Conservation (phyloP, 2,797 vertebrate species). For the Pygocentrus nattereri region DNA sequence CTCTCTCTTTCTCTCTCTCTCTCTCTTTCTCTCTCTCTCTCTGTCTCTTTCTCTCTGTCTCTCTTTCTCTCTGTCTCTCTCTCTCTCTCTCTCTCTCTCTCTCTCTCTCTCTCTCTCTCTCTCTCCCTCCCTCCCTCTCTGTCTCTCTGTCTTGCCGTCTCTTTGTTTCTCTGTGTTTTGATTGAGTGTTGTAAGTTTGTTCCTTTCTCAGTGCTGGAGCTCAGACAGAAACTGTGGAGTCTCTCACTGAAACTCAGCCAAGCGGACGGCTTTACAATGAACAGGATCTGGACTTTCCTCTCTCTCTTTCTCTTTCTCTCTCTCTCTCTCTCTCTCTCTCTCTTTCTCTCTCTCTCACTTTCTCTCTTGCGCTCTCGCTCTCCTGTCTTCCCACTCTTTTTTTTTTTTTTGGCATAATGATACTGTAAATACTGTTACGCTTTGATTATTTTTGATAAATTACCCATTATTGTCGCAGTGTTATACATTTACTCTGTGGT, state of each 20-base stretch:
- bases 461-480: conserved; percentile 17
- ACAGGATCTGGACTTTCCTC: too few species aligned
- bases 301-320: too few species aligned
- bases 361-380: too few species aligned
- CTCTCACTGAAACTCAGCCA: conserved; percentile 43
- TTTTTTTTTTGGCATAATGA: too few species aligned
- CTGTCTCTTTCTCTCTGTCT: not conserved
- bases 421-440: too few species aligned
- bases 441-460: not conserved
- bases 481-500: not conserved
- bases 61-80: not conserved
- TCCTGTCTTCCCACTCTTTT: too few species aligned
- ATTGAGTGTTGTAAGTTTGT: not conserved
- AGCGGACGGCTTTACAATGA: too few species aligned
- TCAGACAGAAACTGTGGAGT: conserved; percentile 24
- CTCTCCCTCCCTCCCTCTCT: not conserved
- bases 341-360: too few species aligned
- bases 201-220: conserved; percentile 24
- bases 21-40: not conserved
- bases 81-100: too few species aligned
- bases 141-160: not conserved
- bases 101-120: not conserved
- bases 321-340: too few species aligned
- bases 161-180: conserved; percentile 26
- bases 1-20: conserved; percentile 25